Evolutionary conservation across 2,888 invertebrate species (phyloP).

Genomic region (Himalopsyche kuldschensis): DNA sequence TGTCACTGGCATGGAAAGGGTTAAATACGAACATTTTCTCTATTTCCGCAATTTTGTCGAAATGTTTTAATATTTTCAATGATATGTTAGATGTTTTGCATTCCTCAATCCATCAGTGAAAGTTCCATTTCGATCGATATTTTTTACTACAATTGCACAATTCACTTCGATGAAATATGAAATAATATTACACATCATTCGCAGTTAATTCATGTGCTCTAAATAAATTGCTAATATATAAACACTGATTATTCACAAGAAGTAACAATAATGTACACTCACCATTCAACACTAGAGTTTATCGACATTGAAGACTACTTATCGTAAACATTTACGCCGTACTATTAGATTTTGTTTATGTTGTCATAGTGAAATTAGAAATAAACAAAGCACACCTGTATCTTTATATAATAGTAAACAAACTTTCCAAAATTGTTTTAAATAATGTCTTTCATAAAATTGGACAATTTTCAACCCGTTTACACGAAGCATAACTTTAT

Average conservation of each 20-base stretch:
- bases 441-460: not conserved
- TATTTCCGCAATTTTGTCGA: too few species aligned
- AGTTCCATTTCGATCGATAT: not conserved
- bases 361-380: conserved; percentile 10
- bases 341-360: conserved; percentile 13
- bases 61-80: not conserved
- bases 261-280: not conserved
- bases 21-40: not conserved
- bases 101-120: not conserved
- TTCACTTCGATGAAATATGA: not conserved
- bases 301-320: conserved; percentile 5
- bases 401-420: conserved; percentile 1
- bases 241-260: not conserved
- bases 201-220: not conserved
- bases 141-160: not conserved
- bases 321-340: conserved; percentile 16
- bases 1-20: not conserved
- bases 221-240: not conserved
- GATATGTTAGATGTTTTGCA: not conserved
- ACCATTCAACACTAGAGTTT: conserved; percentile 4
- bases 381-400: conserved; percentile 22
- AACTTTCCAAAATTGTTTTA: not conserved
- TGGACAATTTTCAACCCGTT: not conserved
- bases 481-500: not conserved
- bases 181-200: not conserved